A percentile compares a stretch with the other conserved stretches of the same genome.
Evolutionary conservation across 1,140 invertebrate genomes (phyloP).

Genomic region (Eriocheir sinensis): DNA sequence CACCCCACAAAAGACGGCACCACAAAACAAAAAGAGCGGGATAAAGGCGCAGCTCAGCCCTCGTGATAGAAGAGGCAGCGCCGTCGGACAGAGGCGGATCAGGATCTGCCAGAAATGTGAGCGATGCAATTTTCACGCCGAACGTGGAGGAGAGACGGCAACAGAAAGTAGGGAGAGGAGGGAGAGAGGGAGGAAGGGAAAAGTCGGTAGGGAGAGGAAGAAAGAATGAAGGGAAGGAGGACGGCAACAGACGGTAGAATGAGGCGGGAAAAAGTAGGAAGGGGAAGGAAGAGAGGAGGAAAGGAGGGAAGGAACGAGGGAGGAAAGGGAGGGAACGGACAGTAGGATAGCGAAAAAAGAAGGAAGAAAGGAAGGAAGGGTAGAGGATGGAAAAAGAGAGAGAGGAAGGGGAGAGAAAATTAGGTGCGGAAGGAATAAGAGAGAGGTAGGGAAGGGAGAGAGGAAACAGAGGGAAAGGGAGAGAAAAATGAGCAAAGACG

Average conservation of each 20-base stretch:
- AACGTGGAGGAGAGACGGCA: neutral
- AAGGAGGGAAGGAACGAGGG: neutral
- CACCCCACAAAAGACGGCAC: too few species aligned
- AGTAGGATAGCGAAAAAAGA: neutral
- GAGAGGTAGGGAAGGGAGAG: neutral
- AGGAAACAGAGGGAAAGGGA: neutral
- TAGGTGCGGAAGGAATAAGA: too few species aligned
- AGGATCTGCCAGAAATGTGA: conserved; percentile 13
- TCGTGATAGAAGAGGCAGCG: too few species aligned
- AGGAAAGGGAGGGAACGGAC: neutral
- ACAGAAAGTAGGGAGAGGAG: too few species aligned
- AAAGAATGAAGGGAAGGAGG: neutral
- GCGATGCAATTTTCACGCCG: conserved; percentile 5
- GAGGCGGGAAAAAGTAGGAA: neutral
- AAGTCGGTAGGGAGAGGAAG: neutral
- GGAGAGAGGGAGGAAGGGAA: neutral
- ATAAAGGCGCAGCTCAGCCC: too few species aligned
- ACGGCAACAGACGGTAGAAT: neutral
- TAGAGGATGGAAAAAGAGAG: neutral
- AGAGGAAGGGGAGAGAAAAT: neutral
- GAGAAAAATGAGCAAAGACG: too few species aligned
- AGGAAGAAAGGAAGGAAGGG: neutral
- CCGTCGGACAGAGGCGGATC: neutral
- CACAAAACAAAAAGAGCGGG: too few species aligned
- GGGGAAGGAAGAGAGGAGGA: neutral